These are phyloP conservation scores for Neoascia interrupta DNA, from an alignment of 2,888 invertebrate species.

Conservation along the genomic window DNA sequence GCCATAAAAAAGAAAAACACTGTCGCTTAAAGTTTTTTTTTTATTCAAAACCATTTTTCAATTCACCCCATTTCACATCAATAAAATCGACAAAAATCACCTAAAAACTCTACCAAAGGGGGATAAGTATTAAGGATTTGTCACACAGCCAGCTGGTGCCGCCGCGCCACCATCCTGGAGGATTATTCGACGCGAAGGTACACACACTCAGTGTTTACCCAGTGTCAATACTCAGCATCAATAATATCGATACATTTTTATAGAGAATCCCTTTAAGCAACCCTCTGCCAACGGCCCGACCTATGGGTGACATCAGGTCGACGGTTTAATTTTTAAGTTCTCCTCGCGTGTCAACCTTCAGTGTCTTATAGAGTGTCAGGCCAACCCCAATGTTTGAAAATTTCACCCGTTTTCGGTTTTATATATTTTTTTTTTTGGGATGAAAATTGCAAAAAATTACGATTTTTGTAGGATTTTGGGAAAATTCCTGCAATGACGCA, in stretches of 20 bases:
- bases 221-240: slow-evolving; percentile 45
- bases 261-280: slow-evolving; percentile 1
- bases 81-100: slow-evolving; percentile 64
- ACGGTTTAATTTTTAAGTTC: slow-evolving; percentile 67
- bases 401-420: slow-evolving; percentile 70
- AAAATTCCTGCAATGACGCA: slow-evolving; percentile 62
- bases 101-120: slow-evolving; percentile 35
- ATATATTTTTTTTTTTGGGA: slow-evolving; percentile 31
- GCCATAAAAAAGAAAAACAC: slow-evolving; percentile 18
- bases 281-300: slow-evolving; percentile 37
- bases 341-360: slow-evolving; percentile 68
- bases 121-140: slow-evolving; percentile 49
- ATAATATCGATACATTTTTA: slow-evolving; percentile 41
- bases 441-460: slow-evolving; percentile 73
- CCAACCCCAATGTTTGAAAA: slow-evolving; percentile 26
- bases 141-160: slow-evolving; percentile 64
- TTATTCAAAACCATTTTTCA: slow-evolving; percentile 47
- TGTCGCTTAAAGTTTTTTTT: slow-evolving; percentile 49
- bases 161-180: slow-evolving; percentile 25
- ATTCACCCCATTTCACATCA: slow-evolving; percentile 50
- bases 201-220: slow-evolving; percentile 37
- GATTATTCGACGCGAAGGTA: slow-evolving; percentile 37
- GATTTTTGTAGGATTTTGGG: slow-evolving; percentile 26
- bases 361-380: slow-evolving; percentile 9
- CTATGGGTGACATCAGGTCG: slow-evolving; percentile 62